These are phyloP conservation scores for Rhaphigaster nebulosa DNA, from an alignment of 2,888 invertebrate genomes.

Conservation along the genomic window DNA sequence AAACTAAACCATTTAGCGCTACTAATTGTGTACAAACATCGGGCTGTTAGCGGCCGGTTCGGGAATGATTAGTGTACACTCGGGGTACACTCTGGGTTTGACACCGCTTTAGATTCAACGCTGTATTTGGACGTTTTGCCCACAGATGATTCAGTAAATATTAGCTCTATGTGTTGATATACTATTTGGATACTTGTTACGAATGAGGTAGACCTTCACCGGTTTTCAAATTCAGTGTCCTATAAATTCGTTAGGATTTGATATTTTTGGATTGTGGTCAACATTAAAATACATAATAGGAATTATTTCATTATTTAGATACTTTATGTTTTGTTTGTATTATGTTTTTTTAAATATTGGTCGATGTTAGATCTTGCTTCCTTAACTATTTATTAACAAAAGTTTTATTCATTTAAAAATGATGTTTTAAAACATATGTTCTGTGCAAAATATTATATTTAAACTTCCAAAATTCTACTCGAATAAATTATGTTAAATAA, in stretches of 20 bases:
- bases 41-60: not conserved
- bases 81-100: not conserved
- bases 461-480: too few species aligned
- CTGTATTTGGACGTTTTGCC: not conserved
- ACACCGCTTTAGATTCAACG: not conserved
- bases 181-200: not conserved
- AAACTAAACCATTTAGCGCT: slow-evolving; percentile 5
- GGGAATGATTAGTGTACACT: slow-evolving; percentile 11
- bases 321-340: too few species aligned
- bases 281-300: too few species aligned
- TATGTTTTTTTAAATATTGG: too few species aligned
- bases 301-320: too few species aligned
- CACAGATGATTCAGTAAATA: not conserved
- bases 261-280: not conserved
- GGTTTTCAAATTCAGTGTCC: not conserved
- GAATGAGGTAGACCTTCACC: not conserved
- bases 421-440: too few species aligned
- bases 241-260: not conserved
- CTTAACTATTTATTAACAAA: too few species aligned
- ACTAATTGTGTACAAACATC: slow-evolving; percentile 25
- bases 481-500: too few species aligned
- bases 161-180: not conserved
- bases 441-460: too few species aligned
- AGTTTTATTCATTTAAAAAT: too few species aligned
- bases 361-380: too few species aligned